Evolutionary conservation across 1,140 invertebrate genomes (phyloP).

Genomic region (Papilio machaon): DNA sequence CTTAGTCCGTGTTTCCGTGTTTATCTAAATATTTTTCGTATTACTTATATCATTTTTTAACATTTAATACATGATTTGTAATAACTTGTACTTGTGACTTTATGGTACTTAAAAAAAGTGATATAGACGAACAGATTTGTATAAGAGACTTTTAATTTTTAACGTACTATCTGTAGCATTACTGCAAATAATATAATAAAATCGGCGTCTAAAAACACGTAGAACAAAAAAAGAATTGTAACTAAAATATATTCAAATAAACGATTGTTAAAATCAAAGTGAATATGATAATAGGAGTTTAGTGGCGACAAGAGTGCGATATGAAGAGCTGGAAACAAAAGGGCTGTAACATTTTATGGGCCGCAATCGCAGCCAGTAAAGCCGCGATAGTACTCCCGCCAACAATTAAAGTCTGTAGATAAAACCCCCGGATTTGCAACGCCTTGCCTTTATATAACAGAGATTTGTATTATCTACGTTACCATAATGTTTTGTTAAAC

Average conservation of each 20-base stretch:
- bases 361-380: conserved; percentile 65
- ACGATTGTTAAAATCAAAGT: conserved; percentile 39
- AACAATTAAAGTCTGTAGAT: conserved; percentile 77
- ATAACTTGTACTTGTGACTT: too few relatives aligned
- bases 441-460: conserved; percentile 51
- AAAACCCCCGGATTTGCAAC: conserved; percentile 56
- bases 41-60: not conserved
- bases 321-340: conserved; percentile 62
- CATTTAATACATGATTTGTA: too few relatives aligned
- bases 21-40: not conserved
- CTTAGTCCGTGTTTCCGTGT: not conserved
- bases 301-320: conserved; percentile 56
- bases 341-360: conserved; percentile 76
- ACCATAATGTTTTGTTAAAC: not conserved
- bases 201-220: not conserved
- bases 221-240: not conserved
- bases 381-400: conserved; percentile 70
- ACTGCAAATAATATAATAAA: not conserved
- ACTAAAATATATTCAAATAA: not conserved
- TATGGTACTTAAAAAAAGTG: too few relatives aligned
- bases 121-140: too few relatives aligned
- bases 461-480: conserved; percentile 33
- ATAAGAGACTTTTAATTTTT: not conserved
- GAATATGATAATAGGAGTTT: conserved; percentile 40
- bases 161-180: not conserved